phyloP scores from a whole-genome alignment of 2,797 vertebrate genomes.

The Pseudomugil tenellus region DNA sequence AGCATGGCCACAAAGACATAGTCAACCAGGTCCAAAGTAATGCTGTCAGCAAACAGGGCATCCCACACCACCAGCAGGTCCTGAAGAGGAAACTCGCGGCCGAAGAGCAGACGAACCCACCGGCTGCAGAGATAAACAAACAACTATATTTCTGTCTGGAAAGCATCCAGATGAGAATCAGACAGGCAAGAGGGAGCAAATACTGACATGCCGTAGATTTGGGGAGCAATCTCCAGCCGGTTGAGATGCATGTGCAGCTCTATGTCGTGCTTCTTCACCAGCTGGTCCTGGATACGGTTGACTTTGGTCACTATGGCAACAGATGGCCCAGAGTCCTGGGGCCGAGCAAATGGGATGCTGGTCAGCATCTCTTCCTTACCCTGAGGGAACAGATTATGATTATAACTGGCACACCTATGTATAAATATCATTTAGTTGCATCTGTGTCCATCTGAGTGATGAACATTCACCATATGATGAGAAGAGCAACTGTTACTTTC shows the following conservation, averaged over 20 bases:
- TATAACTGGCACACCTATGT: constrained; percentile 2
- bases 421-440: constrained; percentile 2
- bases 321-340: constrained; percentile 94
- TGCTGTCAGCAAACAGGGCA: constrained; percentile 94
- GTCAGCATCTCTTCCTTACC: constrained; percentile 94
- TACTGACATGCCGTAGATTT: constrained; percentile 98
- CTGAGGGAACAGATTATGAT: constrained; percentile 71
- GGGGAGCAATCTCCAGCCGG: constrained; percentile 96
- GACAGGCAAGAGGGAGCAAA: neutral
- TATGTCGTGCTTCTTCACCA: constrained; percentile 96
- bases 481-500: neutral
- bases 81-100: constrained; percentile 95
- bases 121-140: constrained; percentile 79
- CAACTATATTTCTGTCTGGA: neutral
- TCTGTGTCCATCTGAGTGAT: neutral
- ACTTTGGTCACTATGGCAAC: constrained; percentile 98
- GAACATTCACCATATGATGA: neutral
- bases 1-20: constrained; percentile 98
- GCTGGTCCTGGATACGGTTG: constrained; percentile 97
- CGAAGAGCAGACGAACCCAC: constrained; percentile 96
- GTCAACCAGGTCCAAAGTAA: constrained; percentile 94
- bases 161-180: neutral
- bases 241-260: constrained; percentile 98
- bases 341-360: constrained; percentile 94
- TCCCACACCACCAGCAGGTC: constrained; percentile 98